phyloP scores from a whole-genome alignment of 2,888 invertebrate genomes.

The Acleris literana region DNA sequence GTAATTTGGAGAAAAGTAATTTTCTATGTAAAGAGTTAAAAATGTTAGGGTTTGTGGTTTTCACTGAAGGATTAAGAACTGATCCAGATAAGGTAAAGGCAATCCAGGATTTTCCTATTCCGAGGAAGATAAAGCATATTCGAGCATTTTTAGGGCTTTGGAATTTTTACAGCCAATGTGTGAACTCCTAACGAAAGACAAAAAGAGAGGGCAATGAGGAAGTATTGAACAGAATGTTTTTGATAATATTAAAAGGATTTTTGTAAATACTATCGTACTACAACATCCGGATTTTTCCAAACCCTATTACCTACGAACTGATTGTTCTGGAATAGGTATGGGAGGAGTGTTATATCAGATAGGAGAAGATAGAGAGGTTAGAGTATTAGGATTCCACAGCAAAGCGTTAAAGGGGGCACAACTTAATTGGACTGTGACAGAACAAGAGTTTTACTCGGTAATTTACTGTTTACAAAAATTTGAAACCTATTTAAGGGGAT shows the following conservation, averaged over 20 bases:
- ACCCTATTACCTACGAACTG: slow-evolving; percentile 42
- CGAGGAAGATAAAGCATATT: slow-evolving; percentile 41
- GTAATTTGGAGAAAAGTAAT: slow-evolving; percentile 35
- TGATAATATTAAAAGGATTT: slow-evolving; percentile 37
- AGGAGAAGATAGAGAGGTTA: slow-evolving; percentile 29
- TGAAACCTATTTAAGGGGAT: slow-evolving; percentile 41
- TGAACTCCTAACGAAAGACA: slow-evolving; percentile 39
- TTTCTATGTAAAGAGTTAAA: slow-evolving; percentile 37
- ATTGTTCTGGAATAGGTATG: slow-evolving; percentile 39
- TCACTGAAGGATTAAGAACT: slow-evolving; percentile 34
- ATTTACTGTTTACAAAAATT: slow-evolving; percentile 44
- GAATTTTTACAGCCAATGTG: slow-evolving; percentile 44
- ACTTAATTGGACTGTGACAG: slow-evolving; percentile 42
- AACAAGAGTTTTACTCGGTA: slow-evolving; percentile 45
- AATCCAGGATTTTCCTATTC: slow-evolving; percentile 41
- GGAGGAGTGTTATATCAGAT: slow-evolving; percentile 42
- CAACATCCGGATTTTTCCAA: slow-evolving; percentile 35
- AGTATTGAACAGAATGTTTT: slow-evolving; percentile 36
- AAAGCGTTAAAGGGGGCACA: slow-evolving; percentile 39
- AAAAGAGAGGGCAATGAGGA: slow-evolving; percentile 36
- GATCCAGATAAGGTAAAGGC: slow-evolving; percentile 38
- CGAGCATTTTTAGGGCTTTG: slow-evolving; percentile 44
- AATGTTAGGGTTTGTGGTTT: slow-evolving; percentile 41
- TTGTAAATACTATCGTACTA: slow-evolving; percentile 35
- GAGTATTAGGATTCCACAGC: slow-evolving; percentile 41